These are phyloP conservation scores for Clanis bilineata DNA, from an alignment of 2,888 invertebrate species.

Conservation along the genomic window DNA sequence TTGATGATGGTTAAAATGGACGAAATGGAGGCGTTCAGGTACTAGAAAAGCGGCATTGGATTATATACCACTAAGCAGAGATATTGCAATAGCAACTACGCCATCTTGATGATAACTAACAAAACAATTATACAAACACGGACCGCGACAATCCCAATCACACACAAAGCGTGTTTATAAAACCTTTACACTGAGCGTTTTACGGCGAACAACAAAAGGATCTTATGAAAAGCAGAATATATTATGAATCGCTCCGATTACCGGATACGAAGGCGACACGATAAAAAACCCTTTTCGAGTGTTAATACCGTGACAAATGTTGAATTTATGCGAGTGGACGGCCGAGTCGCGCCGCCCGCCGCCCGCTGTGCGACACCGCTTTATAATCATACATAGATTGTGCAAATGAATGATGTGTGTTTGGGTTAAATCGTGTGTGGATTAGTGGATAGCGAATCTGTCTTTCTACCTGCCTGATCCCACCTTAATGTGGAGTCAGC, in stretches of 20 bases:
- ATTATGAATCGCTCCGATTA: slow-evolving; percentile 60
- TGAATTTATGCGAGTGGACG: slow-evolving; percentile 76
- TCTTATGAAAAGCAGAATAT: slow-evolving; percentile 54
- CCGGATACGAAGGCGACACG: slow-evolving; percentile 78
- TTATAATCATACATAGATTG: slow-evolving; percentile 6
- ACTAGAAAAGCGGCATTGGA: too few species aligned
- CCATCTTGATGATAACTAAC: too few species aligned
- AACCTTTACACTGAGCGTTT: slow-evolving; percentile 29
- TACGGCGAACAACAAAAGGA: slow-evolving; percentile 62
- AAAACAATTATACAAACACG: too few species aligned
- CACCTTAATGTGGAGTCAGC: too few species aligned
- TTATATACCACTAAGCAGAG: too few species aligned
- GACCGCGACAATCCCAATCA: neutral
- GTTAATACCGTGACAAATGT: slow-evolving; percentile 82
- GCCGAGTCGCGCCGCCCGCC: slow-evolving; percentile 56
- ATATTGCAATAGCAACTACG: too few species aligned
- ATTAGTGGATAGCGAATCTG: neutral
- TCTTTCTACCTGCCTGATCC: too few species aligned
- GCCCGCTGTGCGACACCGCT: slow-evolving; percentile 51
- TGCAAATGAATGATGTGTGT: slow-evolving; percentile 11
- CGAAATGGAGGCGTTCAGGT: too few species aligned
- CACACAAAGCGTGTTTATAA: neutral
- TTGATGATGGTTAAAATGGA: too few species aligned
- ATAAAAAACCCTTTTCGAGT: slow-evolving; percentile 78
- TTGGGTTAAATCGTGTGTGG: neutral